Percentiles rank a stretch among this genome's conserved stretches.
Conservation (phyloP, 2,113 vertebrate genomes). For the Malurus alboscapulatus region DNA sequence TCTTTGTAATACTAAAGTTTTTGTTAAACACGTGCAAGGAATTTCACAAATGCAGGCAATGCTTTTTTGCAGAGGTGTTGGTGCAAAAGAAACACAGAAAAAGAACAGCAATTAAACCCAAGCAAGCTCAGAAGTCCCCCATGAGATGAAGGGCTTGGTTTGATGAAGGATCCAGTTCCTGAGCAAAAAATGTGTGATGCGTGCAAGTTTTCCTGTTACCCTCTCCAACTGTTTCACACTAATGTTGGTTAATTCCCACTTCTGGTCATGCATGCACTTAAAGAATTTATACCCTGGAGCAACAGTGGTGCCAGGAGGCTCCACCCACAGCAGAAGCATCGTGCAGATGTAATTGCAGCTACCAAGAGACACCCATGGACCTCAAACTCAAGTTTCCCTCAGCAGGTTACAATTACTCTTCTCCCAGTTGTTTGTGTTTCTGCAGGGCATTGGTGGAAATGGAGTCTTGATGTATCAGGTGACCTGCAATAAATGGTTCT, state of each 20-base stretch:
- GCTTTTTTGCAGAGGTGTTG: neutral
- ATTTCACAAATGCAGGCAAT: neutral
- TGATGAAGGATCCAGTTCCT: neutral
- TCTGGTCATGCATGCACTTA: neutral
- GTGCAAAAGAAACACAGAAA: neutral
- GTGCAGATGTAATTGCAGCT: conserved; percentile 1
- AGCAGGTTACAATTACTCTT: neutral
- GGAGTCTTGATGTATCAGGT: neutral
- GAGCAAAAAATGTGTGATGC: neutral
- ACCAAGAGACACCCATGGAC: neutral
- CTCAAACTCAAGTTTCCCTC: conserved; percentile 13
- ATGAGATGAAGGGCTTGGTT: neutral
- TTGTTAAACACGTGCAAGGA: neutral
- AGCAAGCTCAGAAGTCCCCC: neutral
- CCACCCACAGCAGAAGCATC: neutral
- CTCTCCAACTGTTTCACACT: neutral
- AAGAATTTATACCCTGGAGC: conserved; percentile 9
- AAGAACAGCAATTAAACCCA: neutral
- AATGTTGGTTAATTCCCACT: neutral
- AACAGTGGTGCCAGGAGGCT: neutral
- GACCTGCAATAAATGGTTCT: neutral
- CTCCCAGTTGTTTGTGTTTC: neutral
- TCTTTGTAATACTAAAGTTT: neutral
- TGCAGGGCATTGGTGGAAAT: neutral
- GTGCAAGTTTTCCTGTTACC: neutral